Conservation (phyloP, 2,888 invertebrate genomes). For the Drosophila macrospina region DNA sequence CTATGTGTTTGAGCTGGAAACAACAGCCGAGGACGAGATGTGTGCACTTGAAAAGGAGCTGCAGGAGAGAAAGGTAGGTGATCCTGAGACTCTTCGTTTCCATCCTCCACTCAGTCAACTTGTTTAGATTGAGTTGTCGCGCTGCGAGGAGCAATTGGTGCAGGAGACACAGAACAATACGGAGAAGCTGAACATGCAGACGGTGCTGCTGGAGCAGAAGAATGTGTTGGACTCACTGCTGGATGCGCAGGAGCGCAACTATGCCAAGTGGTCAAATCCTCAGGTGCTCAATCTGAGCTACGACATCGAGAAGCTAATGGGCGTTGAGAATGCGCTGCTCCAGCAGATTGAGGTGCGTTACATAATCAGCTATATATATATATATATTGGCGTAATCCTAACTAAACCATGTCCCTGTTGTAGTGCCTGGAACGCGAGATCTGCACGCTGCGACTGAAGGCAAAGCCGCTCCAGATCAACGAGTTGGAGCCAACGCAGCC, state of each 20-base stretch:
- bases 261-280: conserved; percentile 71
- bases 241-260: conserved; percentile 83
- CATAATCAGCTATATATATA: neutral
- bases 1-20: conserved; percentile 87
- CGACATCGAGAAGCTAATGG: conserved; percentile 81
- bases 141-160: conserved; percentile 84
- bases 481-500: conserved; percentile 41
- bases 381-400: neutral
- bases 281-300: conserved; percentile 66
- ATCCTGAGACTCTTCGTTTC: neutral
- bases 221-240: conserved; percentile 85
- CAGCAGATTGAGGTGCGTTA: conserved; percentile 86
- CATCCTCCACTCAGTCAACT: neutral
- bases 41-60: conserved; percentile 85
- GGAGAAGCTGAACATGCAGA: conserved; percentile 86
- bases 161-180: conserved; percentile 86
- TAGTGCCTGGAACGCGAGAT: conserved; percentile 84
- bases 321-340: conserved; percentile 84
- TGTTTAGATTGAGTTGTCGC: conserved; percentile 55
- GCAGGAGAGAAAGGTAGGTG: conserved; percentile 81
- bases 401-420: neutral
- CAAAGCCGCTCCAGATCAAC: conserved; percentile 82
- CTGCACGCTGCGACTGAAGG: conserved; percentile 81
- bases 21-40: conserved; percentile 86
- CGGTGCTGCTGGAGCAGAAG: conserved; percentile 87